Evolutionary conservation across 2,113 vertebrate genomes (phyloP), one percentile per base, ranked within the genome.

Genomic region (Amia ocellicauda): DNA sequence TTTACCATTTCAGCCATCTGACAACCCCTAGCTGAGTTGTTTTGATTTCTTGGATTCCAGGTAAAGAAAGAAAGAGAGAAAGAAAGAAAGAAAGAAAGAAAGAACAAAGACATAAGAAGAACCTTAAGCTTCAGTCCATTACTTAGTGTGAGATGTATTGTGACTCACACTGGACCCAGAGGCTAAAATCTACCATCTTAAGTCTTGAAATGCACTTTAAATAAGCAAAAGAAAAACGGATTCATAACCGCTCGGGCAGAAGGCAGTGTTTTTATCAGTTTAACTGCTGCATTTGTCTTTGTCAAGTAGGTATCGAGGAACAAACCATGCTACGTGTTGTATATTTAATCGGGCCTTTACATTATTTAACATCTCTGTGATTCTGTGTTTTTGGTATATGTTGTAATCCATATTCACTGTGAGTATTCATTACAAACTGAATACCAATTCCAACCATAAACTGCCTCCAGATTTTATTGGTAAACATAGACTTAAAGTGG

Each of bases 281-380:
- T 22, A 51, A 51, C 49, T 51, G 49, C 20, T 51, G 16, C 49
- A 51, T 51, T 51, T 51, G 49, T 51, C 49, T 51, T 51, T 19
- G 7, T 51, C 7, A n/a, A 51, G 49, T 22, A 51, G 49, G 17
- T 19, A 17, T 19, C 17, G 16, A 51, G 20, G 20, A 14, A 19
- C 49, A 51, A n/a, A 8, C 9, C 20, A 14, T 51, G 49, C 8
- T n/a, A 51, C 20, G 49, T 19, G 17, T 51, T 17, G 49, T 22
- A 51, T 51, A 51, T 51, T 51, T n/a, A 51, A 51, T 17, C 2
- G 20, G 49, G 20, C 2, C 20, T 19, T 19, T 51, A 19, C 16
- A n/a, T 51, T 51, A 22, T 51, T 8, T 22, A 19, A 2, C 49
- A 19, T 51, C 20, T 19, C 16, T 51, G 49, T 51, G 20, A n/a